phyloP scores from a whole-genome alignment of 2,113 vertebrate genomes.

The Poeciliopsis occidentalis region DNA sequence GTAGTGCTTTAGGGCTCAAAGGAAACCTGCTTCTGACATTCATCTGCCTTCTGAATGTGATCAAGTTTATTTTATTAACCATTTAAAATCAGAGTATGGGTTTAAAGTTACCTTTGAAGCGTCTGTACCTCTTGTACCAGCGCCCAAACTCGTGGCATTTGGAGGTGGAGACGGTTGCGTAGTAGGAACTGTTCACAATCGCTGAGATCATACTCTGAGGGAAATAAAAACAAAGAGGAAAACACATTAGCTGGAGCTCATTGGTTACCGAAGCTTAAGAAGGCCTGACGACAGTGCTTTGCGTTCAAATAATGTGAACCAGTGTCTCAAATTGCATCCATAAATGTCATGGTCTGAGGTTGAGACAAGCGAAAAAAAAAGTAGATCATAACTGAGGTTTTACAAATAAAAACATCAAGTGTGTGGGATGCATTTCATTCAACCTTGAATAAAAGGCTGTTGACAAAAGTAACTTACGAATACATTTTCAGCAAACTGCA shows the following conservation, averaged over 20 bases:
- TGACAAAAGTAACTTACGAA: too few relatives aligned
- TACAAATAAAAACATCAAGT: too few relatives aligned
- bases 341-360: too few relatives aligned
- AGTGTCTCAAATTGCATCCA: too few relatives aligned
- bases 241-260: neutral
- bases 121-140: slow-evolving; percentile 96
- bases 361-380: too few relatives aligned
- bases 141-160: slow-evolving; percentile 96
- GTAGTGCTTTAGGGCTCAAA: neutral
- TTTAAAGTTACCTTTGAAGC: slow-evolving; percentile 88
- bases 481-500: too few relatives aligned
- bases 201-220: slow-evolving; percentile 94
- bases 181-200: slow-evolving; percentile 94
- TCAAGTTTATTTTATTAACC: neutral
- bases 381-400: too few relatives aligned
- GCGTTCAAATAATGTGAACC: too few relatives aligned
- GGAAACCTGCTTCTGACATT: neutral
- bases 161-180: slow-evolving; percentile 92
- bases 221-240: neutral
- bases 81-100: neutral
- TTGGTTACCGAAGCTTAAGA: neutral
- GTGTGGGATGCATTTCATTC: too few relatives aligned
- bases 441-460: too few relatives aligned
- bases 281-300: neutral
- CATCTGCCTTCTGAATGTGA: neutral